Conservation (phyloP, 2,797 vertebrate species). For the Notamacropus eugenii region DNA sequence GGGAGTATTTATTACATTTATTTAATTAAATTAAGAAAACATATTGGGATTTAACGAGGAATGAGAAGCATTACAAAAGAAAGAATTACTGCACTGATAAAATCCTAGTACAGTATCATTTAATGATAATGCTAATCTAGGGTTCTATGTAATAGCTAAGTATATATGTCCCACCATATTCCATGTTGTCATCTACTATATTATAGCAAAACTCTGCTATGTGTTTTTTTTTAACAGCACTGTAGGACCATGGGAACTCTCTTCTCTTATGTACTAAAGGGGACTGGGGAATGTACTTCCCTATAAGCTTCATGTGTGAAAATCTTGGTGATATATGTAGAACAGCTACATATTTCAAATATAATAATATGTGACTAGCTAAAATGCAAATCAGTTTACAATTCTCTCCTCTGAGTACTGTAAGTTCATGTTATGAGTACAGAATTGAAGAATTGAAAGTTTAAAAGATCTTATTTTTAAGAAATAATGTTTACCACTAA, state of each 20-base stretch:
- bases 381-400: slow-evolving; percentile 29
- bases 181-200: background rate
- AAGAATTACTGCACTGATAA: background rate
- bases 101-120: background rate
- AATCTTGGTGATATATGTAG: background rate
- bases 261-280: slow-evolving; percentile 4
- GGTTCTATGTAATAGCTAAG: background rate
- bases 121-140: background rate
- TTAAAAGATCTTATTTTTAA: background rate
- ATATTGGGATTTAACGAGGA: background rate
- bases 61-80: background rate
- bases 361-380: background rate
- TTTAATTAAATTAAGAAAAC: background rate
- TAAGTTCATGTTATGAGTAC: slow-evolving; percentile 8
- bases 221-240: background rate
- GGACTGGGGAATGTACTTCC: background rate
- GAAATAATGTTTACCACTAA: background rate
- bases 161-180: background rate
- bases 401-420: background rate
- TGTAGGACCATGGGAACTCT: background rate
- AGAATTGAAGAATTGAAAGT: slow-evolving; percentile 12
- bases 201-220: background rate
- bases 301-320: background rate
- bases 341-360: slow-evolving; percentile 37
- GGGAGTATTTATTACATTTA: background rate